These are phyloP conservation scores for Cephalotes varians DNA, from an alignment of 2,888 invertebrate genomes.

Conservation along the genomic window DNA sequence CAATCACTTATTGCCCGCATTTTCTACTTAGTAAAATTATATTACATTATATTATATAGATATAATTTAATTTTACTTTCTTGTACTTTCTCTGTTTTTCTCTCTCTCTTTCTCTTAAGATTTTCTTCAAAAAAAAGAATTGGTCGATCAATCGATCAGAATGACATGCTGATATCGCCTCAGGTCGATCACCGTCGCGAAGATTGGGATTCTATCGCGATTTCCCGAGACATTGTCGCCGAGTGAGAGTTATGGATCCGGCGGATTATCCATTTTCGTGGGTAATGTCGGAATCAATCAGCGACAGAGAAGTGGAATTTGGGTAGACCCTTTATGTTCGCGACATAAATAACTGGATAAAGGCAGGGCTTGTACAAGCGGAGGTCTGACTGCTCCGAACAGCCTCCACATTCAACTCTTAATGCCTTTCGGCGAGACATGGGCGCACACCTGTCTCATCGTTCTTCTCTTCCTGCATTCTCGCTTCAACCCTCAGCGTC, in stretches of 20 bases:
- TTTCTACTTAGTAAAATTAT: neutral
- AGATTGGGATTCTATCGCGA: slow-evolving; percentile 9
- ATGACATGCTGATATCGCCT: neutral
- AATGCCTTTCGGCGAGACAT: slow-evolving; percentile 75
- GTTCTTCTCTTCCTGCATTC: slow-evolving; percentile 47
- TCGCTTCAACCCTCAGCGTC: slow-evolving; percentile 41
- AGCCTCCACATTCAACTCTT: slow-evolving; percentile 81
- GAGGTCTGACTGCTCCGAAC: slow-evolving; percentile 62
- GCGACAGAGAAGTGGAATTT: slow-evolving; percentile 63
- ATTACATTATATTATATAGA: no score
- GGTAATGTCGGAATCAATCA: slow-evolving; percentile 74
- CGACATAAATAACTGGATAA: slow-evolving; percentile 82
- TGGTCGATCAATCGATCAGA: slow-evolving; percentile 6
- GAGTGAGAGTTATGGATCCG: slow-evolving; percentile 65
- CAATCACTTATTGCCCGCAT: neutral
- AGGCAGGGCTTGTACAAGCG: slow-evolving; percentile 68
- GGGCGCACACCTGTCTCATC: slow-evolving; percentile 66
- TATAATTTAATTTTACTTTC: neutral
- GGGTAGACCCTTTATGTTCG: slow-evolving; percentile 68
- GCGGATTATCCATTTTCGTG: slow-evolving; percentile 67
- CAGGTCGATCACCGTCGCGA: slow-evolving; percentile 27
- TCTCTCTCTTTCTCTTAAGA: neutral
- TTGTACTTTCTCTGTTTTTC: neutral
- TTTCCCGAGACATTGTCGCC: slow-evolving; percentile 39
- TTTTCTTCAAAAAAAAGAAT: neutral